These are phyloP conservation scores for Acanthornis magna DNA, from an alignment of 2,797 vertebrate genomes.

Conservation along the genomic window DNA sequence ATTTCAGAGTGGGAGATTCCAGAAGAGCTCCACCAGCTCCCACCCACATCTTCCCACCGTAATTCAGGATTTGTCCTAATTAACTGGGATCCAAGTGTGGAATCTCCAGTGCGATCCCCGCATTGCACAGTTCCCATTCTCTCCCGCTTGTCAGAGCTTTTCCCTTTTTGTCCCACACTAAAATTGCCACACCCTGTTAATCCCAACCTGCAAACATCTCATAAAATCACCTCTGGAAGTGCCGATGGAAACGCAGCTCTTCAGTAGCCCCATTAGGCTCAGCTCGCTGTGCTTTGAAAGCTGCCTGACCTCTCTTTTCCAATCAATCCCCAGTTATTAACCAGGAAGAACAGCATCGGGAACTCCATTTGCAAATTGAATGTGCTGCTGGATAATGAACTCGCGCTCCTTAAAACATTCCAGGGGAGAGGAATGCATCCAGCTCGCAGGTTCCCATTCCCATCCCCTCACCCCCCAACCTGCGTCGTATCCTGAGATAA, in stretches of 20 bases:
- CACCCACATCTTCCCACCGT: not conserved
- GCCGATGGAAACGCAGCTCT: not conserved
- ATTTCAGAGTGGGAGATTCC: not conserved
- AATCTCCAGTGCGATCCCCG: not conserved
- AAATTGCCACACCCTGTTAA: not conserved
- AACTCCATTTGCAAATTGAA: conserved; percentile 48
- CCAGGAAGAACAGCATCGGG: conserved; percentile 5
- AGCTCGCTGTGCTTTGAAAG: not conserved
- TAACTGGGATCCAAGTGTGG: not conserved
- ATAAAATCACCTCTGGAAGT: not conserved
- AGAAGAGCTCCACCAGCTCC: not conserved
- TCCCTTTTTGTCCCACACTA: not conserved
- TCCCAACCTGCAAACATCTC: not conserved
- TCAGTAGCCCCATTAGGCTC: not conserved
- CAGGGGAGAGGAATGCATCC: not conserved
- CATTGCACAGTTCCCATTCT: not conserved
- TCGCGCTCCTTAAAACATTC: not conserved
- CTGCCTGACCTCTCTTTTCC: conserved; percentile 42
- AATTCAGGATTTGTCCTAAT: not conserved
- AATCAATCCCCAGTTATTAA: conserved; percentile 51
- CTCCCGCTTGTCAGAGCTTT: not conserved
- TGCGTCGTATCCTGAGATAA: not conserved
- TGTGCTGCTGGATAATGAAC: conserved; percentile 1
- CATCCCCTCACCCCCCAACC: accelerated
- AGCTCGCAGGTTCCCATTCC: not conserved